Base-by-base conservation (phyloP, 2,797 vertebrate species). In the Acanthis flammea region DNA sequence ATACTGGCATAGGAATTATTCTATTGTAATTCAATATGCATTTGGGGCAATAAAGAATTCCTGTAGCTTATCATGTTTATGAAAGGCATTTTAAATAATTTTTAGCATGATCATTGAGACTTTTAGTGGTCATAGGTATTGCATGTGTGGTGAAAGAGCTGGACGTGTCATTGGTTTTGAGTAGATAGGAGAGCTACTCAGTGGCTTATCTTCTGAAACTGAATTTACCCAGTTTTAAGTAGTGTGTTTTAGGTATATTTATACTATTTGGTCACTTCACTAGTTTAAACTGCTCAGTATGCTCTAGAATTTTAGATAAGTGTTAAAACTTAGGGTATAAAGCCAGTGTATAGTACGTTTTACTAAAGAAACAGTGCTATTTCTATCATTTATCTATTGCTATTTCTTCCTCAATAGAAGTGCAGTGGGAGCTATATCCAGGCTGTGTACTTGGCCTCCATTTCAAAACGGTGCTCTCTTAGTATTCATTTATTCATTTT, bases 401-500 rank as follows among this genome's bases (percentile, higher is more conserved):
- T 84, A 21, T 35, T 74, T 22, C 19, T 81, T 76, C 58, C 51
- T 82, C 35, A 68, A n/a, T 19, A 28, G 10, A 86, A 71, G 15
- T 72, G 17, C 21, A 39, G 13, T 44, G 54, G 93, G 57, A 68
- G 31, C 39, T 92, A 2, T 31, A 85, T 74, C n/a, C 53, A 92
- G 53, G 57, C 30, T 75, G 12, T 87, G 44, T 67, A 28, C 37
- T 78, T 7, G 10, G 12, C 44, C 30, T 78, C 81, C 47, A 68
- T 79, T 94, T 95, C 92, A 95, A 50, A 94, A 54, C 57, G 71
- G 39, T 48, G 12, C 9, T 95, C 48, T 94, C 93, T 93, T 93
- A 88, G 65, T 93, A 97, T 97, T 97, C 33, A 97, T 96, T 93
- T 97, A 93, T 97, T 98, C 67, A 31, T 85, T 94, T 95, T 88